phyloP scores from a whole-genome alignment of 53 echinoderm and acorn worm species.

The Hippasteria phrygiana region DNA sequence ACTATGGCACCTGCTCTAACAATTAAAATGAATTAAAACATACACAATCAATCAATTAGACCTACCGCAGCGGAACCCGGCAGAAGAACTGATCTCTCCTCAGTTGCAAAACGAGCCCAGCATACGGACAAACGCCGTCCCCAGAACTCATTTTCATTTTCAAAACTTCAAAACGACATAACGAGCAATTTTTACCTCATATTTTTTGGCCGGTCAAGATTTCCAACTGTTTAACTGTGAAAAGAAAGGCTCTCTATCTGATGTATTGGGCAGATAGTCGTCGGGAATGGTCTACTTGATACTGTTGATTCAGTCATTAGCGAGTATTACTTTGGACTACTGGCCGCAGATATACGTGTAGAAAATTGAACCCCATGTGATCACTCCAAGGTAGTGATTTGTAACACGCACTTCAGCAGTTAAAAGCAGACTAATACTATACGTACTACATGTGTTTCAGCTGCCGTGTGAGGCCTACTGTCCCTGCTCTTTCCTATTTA shows the following conservation, averaged over 20 bases:
- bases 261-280: not conserved
- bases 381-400: not conserved
- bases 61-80: slow-evolving; percentile 45
- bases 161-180: not conserved
- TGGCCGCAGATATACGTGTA: slow-evolving; percentile 19
- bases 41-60: not conserved
- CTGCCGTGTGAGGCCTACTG: not conserved
- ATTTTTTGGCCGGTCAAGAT: not conserved
- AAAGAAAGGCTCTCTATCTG: not conserved
- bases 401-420: not conserved
- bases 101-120: slow-evolving; percentile 16
- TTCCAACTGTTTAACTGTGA: not conserved
- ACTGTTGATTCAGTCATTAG: slow-evolving; percentile 20
- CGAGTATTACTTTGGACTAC: slow-evolving; percentile 41
- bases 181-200: not conserved
- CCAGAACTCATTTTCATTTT: not conserved
- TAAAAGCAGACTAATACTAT: not conserved
- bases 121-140: slow-evolving; percentile 11
- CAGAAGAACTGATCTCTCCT: slow-evolving; percentile 36
- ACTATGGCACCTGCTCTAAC: too few relatives aligned
- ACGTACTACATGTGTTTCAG: not conserved
- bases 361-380: not conserved
- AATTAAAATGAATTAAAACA: not conserved
- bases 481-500: slow-evolving; percentile 10
- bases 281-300: not conserved